Conservation (phyloP, 2,888 invertebrate species). For the Chrysolina americana region DNA sequence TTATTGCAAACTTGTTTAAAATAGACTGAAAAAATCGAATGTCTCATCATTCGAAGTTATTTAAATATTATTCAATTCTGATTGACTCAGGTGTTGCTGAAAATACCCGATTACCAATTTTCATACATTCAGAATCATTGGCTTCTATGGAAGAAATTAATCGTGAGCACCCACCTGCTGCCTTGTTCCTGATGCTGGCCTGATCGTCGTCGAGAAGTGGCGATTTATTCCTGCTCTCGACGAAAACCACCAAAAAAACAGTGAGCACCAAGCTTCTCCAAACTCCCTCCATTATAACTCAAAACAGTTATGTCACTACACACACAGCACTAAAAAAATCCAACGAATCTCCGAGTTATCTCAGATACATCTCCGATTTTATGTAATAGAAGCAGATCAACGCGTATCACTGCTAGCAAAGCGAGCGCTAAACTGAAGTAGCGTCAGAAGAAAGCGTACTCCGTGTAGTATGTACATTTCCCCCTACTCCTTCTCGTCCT, state of each 20-base stretch:
- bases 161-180: constrained; percentile 60
- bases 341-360: constrained; percentile 17
- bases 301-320: constrained; percentile 41
- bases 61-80: too few relatives aligned
- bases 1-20: too few relatives aligned
- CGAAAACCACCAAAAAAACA: constrained; percentile 36
- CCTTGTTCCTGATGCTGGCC: constrained; percentile 62
- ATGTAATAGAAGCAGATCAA: constrained; percentile 36
- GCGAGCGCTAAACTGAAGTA: constrained; percentile 22
- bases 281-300: constrained; percentile 33
- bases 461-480: constrained; percentile 58
- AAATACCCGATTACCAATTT: too few relatives aligned
- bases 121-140: neutral
- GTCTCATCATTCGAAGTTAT: neutral
- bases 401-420: constrained; percentile 18
- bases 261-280: constrained; percentile 35
- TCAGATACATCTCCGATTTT: constrained; percentile 35
- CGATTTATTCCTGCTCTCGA: constrained; percentile 59
- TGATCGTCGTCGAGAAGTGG: constrained; percentile 64
- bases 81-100: too few relatives aligned
- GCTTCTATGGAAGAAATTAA: neutral
- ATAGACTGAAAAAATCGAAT: neutral
- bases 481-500: constrained; percentile 60
- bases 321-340: constrained; percentile 38
- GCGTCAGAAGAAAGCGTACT: constrained; percentile 21